Evolutionary conservation across 2,888 invertebrate species (phyloP).

Genomic region (Candidula unifasciata): DNA sequence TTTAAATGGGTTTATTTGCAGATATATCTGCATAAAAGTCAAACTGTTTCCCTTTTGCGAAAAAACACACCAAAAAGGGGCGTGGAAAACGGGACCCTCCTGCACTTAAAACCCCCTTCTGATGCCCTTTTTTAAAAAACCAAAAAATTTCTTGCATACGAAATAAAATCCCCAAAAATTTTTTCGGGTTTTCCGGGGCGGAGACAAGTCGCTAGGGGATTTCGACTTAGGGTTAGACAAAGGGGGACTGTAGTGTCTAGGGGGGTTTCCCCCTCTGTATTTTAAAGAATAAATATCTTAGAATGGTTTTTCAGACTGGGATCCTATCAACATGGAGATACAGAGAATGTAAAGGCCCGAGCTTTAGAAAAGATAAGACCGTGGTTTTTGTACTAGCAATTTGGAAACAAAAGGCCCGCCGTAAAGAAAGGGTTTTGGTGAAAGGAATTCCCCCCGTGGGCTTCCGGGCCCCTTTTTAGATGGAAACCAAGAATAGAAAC

Average conservation of each 20-base stretch:
- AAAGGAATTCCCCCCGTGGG: no score
- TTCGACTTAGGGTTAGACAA: neutral
- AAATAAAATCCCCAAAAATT: conserved; percentile 11
- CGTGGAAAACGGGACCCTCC: neutral
- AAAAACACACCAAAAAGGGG: neutral
- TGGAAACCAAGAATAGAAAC: no score
- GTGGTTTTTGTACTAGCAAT: no score
- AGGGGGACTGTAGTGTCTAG: conserved; percentile 5
- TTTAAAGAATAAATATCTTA: neutral
- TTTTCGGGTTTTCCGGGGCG: neutral
- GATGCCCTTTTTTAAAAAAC: conserved; percentile 31
- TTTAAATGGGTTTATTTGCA: neutral
- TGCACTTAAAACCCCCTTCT: neutral
- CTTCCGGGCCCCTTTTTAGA: no score
- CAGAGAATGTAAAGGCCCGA: no score
- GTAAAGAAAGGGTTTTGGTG: no score
- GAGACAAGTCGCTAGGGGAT: neutral
- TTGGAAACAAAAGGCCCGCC: no score
- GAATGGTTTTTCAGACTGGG: neutral
- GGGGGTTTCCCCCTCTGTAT: neutral
- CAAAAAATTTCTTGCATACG: conserved; percentile 22
- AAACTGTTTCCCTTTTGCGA: neutral
- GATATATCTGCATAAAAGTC: conserved; percentile 23
- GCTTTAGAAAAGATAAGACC: no score
- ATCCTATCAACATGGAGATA: neutral